Conservation (phyloP, 1,140 invertebrate species). For the Yoshiicerus persimilis region DNA sequence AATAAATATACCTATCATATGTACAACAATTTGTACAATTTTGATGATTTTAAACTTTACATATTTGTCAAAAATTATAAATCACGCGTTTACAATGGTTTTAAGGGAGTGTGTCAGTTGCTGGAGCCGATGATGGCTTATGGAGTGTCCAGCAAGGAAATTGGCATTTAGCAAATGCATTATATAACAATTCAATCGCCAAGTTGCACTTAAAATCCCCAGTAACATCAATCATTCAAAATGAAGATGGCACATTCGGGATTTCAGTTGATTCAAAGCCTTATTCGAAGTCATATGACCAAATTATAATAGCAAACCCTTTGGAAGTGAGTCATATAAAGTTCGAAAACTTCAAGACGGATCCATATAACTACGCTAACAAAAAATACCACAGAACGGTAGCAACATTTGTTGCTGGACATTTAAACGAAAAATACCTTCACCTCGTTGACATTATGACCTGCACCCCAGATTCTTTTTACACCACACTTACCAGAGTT, state of each 20-base stretch:
- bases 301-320: slow-evolving; percentile 64
- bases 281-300: slow-evolving; percentile 58
- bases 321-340: slow-evolving; percentile 52
- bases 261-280: neutral
- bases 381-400: slow-evolving; percentile 54
- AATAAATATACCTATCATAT: neutral
- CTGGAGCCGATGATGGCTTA: slow-evolving; percentile 59
- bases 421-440: slow-evolving; percentile 53
- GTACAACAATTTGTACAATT: neutral
- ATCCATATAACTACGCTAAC: neutral
- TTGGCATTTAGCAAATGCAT: slow-evolving; percentile 57
- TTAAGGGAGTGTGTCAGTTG: slow-evolving; percentile 59
- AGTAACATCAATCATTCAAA: slow-evolving; percentile 1
- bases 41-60: too few species aligned
- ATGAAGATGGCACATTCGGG: slow-evolving; percentile 23
- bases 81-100: neutral
- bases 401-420: slow-evolving; percentile 62
- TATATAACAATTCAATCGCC: slow-evolving; percentile 54
- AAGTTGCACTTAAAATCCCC: slow-evolving; percentile 37
- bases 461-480: slow-evolving; percentile 55
- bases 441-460: slow-evolving; percentile 57
- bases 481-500: slow-evolving; percentile 53
- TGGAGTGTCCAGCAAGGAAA: slow-evolving; percentile 69
- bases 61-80: too few species aligned
- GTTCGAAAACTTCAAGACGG: slow-evolving; percentile 54